Percentiles rank a stretch among this genome's conserved stretches.
phyloP scores from a whole-genome alignment of 2,888 invertebrate species.

The Lapara coniferarum region DNA sequence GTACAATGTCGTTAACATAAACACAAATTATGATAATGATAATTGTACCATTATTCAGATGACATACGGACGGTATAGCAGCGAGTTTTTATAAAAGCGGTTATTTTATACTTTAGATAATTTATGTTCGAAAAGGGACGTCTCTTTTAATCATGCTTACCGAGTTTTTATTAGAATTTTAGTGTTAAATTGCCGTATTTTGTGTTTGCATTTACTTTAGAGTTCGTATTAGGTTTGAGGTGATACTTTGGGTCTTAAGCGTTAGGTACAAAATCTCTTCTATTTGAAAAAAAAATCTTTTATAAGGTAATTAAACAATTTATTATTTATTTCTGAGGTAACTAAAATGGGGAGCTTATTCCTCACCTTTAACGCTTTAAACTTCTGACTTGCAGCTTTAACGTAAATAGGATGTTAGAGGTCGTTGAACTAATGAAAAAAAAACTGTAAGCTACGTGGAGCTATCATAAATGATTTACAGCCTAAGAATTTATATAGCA shows the following conservation, averaged over 20 bases:
- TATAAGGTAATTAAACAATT: too few relatives aligned
- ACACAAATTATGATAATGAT: conserved; percentile 28
- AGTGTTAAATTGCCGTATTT: not conserved
- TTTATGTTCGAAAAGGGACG: conserved; percentile 30
- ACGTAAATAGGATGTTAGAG: too few relatives aligned
- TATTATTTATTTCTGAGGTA: too few relatives aligned
- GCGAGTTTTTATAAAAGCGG: conserved; percentile 5
- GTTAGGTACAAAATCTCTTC: too few relatives aligned
- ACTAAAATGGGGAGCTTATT: too few relatives aligned
- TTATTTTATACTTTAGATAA: conserved; percentile 29
- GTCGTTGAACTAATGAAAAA: too few relatives aligned
- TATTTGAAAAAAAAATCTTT: too few relatives aligned
- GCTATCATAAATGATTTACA: too few relatives aligned
- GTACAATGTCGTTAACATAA: conserved; percentile 20
- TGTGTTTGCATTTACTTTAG: not conserved
- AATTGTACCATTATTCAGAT: conserved; percentile 24
- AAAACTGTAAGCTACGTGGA: too few relatives aligned
- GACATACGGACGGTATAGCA: conserved; percentile 22
- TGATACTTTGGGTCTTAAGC: not conserved
- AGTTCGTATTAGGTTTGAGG: not conserved
- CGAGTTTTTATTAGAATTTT: conserved; percentile 30
- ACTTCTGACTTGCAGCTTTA: too few relatives aligned
- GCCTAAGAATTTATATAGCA: too few relatives aligned
- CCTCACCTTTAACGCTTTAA: too few relatives aligned
- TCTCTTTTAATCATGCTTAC: conserved; percentile 26